Evolutionary conservation across 2,797 vertebrate genomes (phyloP), one percentile per base, ranked within the genome.

Genomic region (Lophotriccus pileatus): DNA sequence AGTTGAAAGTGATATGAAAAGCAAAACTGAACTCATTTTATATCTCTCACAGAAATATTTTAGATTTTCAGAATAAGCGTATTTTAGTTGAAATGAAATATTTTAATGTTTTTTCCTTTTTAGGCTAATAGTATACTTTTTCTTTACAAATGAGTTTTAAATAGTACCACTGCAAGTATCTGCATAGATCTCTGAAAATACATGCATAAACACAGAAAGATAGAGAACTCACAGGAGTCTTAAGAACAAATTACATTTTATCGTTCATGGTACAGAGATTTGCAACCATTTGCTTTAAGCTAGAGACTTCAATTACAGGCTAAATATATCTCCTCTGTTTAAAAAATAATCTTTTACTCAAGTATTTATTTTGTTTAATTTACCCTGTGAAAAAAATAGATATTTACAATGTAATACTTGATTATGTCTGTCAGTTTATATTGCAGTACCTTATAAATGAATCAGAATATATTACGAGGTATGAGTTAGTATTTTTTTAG

Each of bases 331-430:
- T 74, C 8, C 24, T 82, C 34, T 39, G 25, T 81, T 92, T 72
- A 68, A 93, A 89, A 93, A 72, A 72, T 44, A 39, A 10, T 64
- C 17, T 81, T 83, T 79, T 63, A 44, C 25, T 28, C 14, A 53
- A 67, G n/a, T 64, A 34, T 68, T 89, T 82, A 41, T 79, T 94
- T 91, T 85, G 37, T 62, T 85, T 92, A 25, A 72, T 90, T 84
- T 95, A 56, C 58, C 4, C 0, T 44, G 23, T 62, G 43, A 92
- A 55, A 59, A 91, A 93, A 95, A 81, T 7, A 84, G 56, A 47
- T 73, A 30, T 3, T 23, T 50, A 44, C 43, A 66, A 18, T 63
- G 16, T 73, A 82, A 39, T 93, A n/a, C 32, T 58, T 87, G 47
- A 37, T 73, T 70, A 22, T 68, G 63, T 27, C 30, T 76, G 4